Percentiles rank a stretch among this genome's conserved stretches.
Conservation (phyloP, 2,797 vertebrate species). For the Poecile montanus region DNA sequence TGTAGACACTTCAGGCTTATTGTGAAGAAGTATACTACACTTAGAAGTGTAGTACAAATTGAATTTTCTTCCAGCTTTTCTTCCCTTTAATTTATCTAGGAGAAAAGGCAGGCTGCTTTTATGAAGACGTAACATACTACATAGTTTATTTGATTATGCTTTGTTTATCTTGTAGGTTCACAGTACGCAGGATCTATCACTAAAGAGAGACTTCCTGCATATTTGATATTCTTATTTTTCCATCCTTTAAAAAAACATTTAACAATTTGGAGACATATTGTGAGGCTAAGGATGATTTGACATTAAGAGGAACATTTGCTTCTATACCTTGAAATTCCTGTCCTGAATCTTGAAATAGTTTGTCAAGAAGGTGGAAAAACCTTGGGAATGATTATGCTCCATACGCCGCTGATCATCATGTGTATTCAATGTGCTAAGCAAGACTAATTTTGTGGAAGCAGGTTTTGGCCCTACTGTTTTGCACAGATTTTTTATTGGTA, state of each 20-base stretch:
- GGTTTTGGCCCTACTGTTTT: not conserved
- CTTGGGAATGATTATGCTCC: not conserved
- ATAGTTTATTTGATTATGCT: not conserved
- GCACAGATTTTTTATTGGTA: not conserved
- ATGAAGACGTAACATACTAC: not conserved
- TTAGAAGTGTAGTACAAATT: not conserved
- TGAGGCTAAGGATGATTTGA: not conserved
- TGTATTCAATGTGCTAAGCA: not conserved
- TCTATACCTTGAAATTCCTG: not conserved
- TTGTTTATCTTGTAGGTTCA: not conserved
- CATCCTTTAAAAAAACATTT: not conserved
- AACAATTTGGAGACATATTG: not conserved
- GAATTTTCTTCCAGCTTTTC: not conserved
- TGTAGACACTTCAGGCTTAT: not conserved
- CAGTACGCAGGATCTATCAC: not conserved
- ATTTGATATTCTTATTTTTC: not conserved
- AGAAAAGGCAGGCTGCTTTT: not conserved
- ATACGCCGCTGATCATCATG: not conserved
- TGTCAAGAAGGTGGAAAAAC: not conserved
- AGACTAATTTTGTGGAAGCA: not conserved
- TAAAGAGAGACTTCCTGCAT: not conserved
- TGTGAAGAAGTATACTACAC: not conserved
- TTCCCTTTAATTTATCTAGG: not conserved
- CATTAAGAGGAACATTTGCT: not conserved
- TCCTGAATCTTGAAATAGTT: not conserved